These are phyloP conservation scores for Pipistrellus nathusii DNA, from an alignment of 2,797 vertebrate species.

Conservation along the genomic window DNA sequence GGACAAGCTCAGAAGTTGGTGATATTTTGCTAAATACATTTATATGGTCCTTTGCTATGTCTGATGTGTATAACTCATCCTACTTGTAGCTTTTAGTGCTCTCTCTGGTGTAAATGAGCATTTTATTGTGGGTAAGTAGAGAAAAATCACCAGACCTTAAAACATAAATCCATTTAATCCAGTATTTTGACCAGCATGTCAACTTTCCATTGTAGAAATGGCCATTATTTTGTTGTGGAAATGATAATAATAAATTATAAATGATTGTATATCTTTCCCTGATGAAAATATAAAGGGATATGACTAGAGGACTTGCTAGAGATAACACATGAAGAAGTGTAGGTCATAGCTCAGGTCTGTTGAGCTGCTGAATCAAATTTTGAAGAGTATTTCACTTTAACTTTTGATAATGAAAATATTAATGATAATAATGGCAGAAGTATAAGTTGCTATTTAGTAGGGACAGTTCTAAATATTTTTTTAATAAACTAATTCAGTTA, in stretches of 20 bases:
- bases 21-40: background rate
- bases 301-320: background rate
- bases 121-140: background rate
- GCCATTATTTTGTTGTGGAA: constrained; percentile 16
- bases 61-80: background rate
- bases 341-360: background rate
- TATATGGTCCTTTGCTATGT: background rate
- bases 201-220: background rate
- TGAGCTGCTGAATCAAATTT: background rate
- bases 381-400: constrained; percentile 4
- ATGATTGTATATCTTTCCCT: background rate
- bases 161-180: background rate
- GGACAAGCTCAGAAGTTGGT: background rate
- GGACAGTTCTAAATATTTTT: background rate
- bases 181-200: background rate
- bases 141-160: constrained; percentile 37
- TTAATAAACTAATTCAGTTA: background rate
- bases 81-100: background rate
- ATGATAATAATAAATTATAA: constrained; percentile 21
- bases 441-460: background rate
- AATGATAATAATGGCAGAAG: background rate
- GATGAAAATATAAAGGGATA: background rate
- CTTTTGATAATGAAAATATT: background rate
- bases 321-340: background rate
- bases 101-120: background rate